Base-by-base conservation (phyloP, 2,113 vertebrate species). In the Platichthys flesus region DNA sequence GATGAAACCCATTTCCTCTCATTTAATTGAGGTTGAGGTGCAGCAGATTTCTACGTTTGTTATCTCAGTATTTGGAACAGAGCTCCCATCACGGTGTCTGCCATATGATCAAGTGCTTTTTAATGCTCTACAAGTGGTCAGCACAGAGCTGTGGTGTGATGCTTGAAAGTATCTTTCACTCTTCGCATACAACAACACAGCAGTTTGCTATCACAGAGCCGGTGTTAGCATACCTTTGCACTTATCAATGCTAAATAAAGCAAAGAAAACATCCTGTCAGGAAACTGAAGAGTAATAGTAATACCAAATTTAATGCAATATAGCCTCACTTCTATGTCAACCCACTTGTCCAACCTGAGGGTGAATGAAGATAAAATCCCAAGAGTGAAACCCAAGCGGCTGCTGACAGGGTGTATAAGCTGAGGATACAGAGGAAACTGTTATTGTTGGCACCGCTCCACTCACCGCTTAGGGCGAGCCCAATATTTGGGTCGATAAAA, bases 1-100 rank as follows among this genome's bases (percentile, higher is more conserved):
- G 78, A 92, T 91, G 90, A 90, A 81, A 84, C 69, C 74, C 42
- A 84, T 93, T 93, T 92, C 86, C 92, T 91, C 65, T 9, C 13
- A 13, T 79, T 80, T 75, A 84, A 87, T 79, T 52, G 52, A 76
- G 60, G 69, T 80, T 9, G 35, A 85, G 69, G 78, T 86, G 67
- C 74, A 67, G 73, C 67, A 77, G 81, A 93, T 87, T 75, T 15
- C 51, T 74, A 76, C 79, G 74, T 76, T 67, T 91, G 81, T 90
- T 91, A 83, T 89, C 77, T 31, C 54, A 71, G 71, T 20, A 23
- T 71, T 71, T 66, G 47, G 37, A 66, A 26, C 69, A 64, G 31
- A 64, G 62, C 74, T 78, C 62, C 64, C 6, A 21, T 77, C 74
- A 42, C 51, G 24, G 28, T 67, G 59, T 71, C 64, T 20, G 52